Evolutionary conservation across 2,113 vertebrate genomes (phyloP).

Genomic region (Rhegmatorhina hoffmannsi): DNA sequence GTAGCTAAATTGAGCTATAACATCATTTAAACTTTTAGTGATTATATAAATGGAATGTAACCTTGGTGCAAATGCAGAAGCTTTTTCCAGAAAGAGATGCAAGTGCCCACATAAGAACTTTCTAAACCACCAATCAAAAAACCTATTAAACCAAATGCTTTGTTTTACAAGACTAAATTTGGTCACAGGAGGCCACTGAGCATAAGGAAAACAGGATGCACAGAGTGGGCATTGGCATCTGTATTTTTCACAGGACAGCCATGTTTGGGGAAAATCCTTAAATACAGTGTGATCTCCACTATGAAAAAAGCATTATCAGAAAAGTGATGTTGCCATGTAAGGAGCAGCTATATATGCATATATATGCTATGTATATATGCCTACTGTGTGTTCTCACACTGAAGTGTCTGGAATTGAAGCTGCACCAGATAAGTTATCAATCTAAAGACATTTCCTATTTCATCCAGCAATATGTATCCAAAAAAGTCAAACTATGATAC

Average conservation of each 20-base stretch:
- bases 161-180: background rate
- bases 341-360: background rate
- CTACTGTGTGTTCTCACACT: background rate
- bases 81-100: background rate
- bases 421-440: background rate
- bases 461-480: background rate
- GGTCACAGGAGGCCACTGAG: background rate
- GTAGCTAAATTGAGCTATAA: background rate
- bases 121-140: background rate
- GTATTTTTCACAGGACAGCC: background rate
- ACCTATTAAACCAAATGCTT: background rate
- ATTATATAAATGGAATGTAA: background rate
- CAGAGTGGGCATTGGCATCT: background rate
- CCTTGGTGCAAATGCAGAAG: background rate
- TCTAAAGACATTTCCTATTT: background rate
- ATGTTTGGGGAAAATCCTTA: background rate
- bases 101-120: background rate
- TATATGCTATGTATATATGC: background rate
- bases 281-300: background rate
- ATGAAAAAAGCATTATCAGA: background rate
- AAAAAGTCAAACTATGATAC: background rate
- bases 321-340: background rate
- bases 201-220: background rate
- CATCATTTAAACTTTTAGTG: background rate
- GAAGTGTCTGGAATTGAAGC: background rate